Base-by-base conservation (phyloP, 2,797 vertebrate genomes). In the Xenops minutus region DNA sequence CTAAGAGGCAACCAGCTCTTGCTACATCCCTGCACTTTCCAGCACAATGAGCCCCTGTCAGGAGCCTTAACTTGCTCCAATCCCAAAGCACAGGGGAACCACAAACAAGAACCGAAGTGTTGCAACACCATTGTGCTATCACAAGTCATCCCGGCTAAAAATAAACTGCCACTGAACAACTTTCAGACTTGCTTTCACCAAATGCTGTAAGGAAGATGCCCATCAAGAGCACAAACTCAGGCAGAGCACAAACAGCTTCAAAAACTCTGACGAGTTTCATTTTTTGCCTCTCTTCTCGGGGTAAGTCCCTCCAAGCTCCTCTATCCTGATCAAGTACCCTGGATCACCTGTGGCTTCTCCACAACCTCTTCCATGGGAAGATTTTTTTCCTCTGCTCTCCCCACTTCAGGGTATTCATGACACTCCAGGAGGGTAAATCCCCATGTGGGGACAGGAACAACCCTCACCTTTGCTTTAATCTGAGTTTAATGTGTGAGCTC, bases 131-230 rank as follows among this genome's bases (percentile, higher is more conserved):
- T 30, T 84, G 85, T 15, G 15, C 87, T 88, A 76, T 86, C 89
- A 85, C 82, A 78, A 93, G 73, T 62, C 79, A 54, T 30, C 76
- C 68, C 26, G 2, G 85, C 75, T 93, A 81, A 97, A 96, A 96
- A 93, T 93, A 95, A 91, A 83, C 82, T 68, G 36, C 72, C 0
- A 1, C 73, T 46, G 48, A 87, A 86, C 59, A 90, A 76, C 54
- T 11, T 5, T 59, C 82, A 80, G 58, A 43, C 46, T 69, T 75
- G 37, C 34, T 85, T 85, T 71, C 58, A 77, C 54, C 68, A 75
- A 67, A 41, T 23, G n/a, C 73, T 0, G 0, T 43, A 37, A 91
- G 41, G 22, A 85, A 78, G 46, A 46, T 13, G 6, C 32, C 43
- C 73, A 58, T n/a, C 46, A 37, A 20, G 51, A 75, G n/a, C 41